Conservation (phyloP, 1,140 invertebrate species). For the Eriosoma lanigerum region DNA sequence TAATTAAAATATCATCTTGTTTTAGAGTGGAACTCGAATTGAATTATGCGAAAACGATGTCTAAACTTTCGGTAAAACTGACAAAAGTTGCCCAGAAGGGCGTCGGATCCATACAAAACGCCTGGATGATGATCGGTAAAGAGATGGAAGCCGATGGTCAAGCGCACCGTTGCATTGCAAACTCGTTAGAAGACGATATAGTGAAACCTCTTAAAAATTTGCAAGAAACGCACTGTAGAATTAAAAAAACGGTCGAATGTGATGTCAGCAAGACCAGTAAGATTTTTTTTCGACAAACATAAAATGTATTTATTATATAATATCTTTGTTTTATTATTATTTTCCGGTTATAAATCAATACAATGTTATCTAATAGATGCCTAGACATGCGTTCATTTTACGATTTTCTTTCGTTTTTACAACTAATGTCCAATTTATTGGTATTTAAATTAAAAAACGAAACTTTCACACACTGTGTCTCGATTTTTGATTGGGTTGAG, state of each 20-base stretch:
- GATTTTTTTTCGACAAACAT: not conserved
- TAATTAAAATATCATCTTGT: too few relatives aligned
- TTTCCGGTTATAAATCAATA: too few relatives aligned
- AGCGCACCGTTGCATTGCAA: slow-evolving; percentile 78
- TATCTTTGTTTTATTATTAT: too few relatives aligned
- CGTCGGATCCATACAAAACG: slow-evolving; percentile 79
- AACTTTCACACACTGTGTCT: too few relatives aligned
- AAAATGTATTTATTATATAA: too few relatives aligned
- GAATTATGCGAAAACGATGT: slow-evolving; percentile 84
- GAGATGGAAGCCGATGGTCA: slow-evolving; percentile 89
- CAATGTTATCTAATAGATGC: too few relatives aligned
- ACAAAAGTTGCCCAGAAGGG: slow-evolving; percentile 75
- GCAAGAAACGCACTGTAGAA: slow-evolving; percentile 73
- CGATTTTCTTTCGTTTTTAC: too few relatives aligned
- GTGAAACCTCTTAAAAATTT: slow-evolving; percentile 81
- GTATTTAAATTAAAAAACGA: too few relatives aligned
- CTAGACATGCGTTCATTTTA: too few relatives aligned
- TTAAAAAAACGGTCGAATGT: slow-evolving; percentile 66
- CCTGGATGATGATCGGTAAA: slow-evolving; percentile 85
- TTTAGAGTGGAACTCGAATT: slow-evolving; percentile 83
- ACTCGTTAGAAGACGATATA: slow-evolving; percentile 79
- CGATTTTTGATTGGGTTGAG: too few relatives aligned
- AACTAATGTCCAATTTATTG: too few relatives aligned
- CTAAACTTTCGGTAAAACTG: slow-evolving; percentile 82
- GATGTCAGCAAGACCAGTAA: slow-evolving; percentile 70